These are phyloP conservation scores for Hycleus cichorii DNA, from an alignment of 1,140 invertebrate genomes.

Conservation along the genomic window DNA sequence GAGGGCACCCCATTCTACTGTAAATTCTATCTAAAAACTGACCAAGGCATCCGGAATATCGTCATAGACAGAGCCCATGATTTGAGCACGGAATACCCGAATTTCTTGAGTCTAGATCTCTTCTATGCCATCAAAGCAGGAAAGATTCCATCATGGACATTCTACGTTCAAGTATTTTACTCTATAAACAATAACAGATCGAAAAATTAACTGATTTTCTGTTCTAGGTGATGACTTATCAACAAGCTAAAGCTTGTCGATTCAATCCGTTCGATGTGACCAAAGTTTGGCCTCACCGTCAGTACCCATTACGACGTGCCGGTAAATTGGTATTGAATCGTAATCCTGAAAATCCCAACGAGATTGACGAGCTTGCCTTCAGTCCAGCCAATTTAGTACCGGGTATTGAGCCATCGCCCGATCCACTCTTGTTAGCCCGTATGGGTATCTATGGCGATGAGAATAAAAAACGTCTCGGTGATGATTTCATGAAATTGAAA, in stretches of 20 bases:
- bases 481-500: conserved; percentile 87
- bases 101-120: conserved; percentile 70
- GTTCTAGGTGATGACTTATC: conserved; percentile 51
- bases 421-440: conserved; percentile 93
- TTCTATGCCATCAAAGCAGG: conserved; percentile 74
- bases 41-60: conserved; percentile 79
- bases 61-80: conserved; percentile 56
- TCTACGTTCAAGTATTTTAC: conserved; percentile 52
- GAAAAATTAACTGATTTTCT: neutral
- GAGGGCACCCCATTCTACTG: conserved; percentile 65
- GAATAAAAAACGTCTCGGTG: conserved; percentile 78
- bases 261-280: conserved; percentile 92
- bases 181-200: neutral
- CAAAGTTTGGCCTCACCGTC: conserved; percentile 86
- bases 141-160: conserved; percentile 68
- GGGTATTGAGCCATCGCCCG: conserved; percentile 84
- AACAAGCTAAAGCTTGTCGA: conserved; percentile 53
- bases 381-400: conserved; percentile 86
- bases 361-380: conserved; percentile 94
- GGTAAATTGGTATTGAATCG: conserved; percentile 84
- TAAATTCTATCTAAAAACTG: conserved; percentile 89
- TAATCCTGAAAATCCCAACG: conserved; percentile 90
- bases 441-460: conserved; percentile 93
- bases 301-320: conserved; percentile 86
- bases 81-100: conserved; percentile 62